Evolutionary conservation across 2,113 vertebrate species (phyloP), one percentile per base, ranked within the genome.

Genomic region (Paedocypris sp.): DNA sequence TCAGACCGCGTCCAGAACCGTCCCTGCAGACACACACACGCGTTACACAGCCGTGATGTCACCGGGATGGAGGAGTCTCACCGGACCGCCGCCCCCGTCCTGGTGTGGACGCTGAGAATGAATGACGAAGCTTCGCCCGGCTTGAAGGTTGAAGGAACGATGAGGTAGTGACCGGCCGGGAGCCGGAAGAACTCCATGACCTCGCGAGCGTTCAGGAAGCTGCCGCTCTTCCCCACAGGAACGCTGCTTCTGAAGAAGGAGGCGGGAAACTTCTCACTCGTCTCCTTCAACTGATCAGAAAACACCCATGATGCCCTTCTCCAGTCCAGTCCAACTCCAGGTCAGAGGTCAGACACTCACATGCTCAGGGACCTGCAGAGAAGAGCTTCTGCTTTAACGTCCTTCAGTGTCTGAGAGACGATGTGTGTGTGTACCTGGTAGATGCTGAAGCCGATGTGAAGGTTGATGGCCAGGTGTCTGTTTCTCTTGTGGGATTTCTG

Each of bases 401-500:
- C n/a, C n/a, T n/a, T n/a, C n/a, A n/a, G n/a, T n/a, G n/a, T n/a
- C n/a, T n/a, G n/a, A n/a, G n/a, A n/a, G n/a, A n/a, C n/a, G n/a
- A n/a, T n/a, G n/a, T n/a, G n/a, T n/a, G n/a, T n/a, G n/a, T n/a
- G 23, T 5, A 84, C 83, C 54, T 68, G 32, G 52, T 73, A 86
- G 10, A 86, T 32, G 4, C 38, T 35, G 41, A 83, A 73, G 10
- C 83, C 83, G 8, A 84, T 84, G 52, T 69, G 31, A 2, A 70
- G 18, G 22, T 68, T 76, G 5, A 70, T 2, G 1, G 54, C 60
- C 41, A 75, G 32, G 22, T 11, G 68, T 26, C 84, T 66, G 66
- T 76, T 68, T 50, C 72, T 71, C 39, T 78, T 81, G 64, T 79
- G 72, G 1, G 78, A 73, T 67, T 82, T 83, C 67, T 86, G 83